Percentiles rank a stretch among this genome's conserved stretches.
phyloP scores from a whole-genome alignment of 1,140 invertebrate species.

The Wiebesia pumilae region DNA sequence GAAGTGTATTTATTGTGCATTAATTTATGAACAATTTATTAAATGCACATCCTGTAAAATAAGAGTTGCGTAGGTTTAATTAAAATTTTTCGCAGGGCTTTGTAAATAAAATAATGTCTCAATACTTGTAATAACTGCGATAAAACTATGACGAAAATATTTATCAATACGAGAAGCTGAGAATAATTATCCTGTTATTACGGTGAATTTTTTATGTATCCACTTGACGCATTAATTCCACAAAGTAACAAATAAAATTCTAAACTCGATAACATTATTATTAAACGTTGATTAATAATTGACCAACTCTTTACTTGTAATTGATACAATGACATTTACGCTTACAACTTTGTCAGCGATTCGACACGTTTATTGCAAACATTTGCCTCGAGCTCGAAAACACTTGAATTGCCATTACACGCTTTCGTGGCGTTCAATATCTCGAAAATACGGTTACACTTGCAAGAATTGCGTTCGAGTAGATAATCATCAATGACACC shows the following conservation, averaged over 20 bases:
- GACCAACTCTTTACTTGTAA: not conserved
- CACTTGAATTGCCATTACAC: not conserved
- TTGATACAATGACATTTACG: not conserved
- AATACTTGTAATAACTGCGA: no score
- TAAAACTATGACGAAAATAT: no score
- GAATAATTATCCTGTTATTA: no score
- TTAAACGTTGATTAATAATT: not conserved
- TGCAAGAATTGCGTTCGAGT: constrained; percentile 27
- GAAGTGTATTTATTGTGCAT: no score
- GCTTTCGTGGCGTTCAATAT: not conserved
- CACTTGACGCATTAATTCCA: no score
- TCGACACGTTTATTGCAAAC: not conserved
- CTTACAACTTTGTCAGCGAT: not conserved
- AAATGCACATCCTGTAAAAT: no score
- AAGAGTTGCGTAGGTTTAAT: no score
- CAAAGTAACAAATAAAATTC: not conserved
- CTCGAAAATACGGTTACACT: constrained; percentile 13
- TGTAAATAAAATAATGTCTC: no score
- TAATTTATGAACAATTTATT: no score
- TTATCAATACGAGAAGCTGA: no score
- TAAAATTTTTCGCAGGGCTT: no score
- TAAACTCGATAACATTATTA: not conserved
- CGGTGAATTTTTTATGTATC: no score
- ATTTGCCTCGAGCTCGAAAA: not conserved
- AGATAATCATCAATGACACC: constrained; percentile 14